Percentiles rank a stretch among this genome's conserved stretches.
These are phyloP conservation scores for Apogon talboti DNA, from an alignment of 2,797 vertebrate species.

Conservation along the genomic window DNA sequence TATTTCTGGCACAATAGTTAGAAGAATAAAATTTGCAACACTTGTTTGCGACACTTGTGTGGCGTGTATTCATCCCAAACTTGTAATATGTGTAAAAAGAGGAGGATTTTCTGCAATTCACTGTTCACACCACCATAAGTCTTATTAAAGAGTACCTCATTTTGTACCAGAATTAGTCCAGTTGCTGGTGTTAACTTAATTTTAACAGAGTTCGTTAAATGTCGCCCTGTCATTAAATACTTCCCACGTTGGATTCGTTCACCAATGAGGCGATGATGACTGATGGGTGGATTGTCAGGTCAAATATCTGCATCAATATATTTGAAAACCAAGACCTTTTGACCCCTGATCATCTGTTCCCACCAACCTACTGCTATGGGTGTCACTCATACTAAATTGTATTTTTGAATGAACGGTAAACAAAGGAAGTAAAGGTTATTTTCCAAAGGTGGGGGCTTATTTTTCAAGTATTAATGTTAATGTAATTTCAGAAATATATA, in stretches of 20 bases:
- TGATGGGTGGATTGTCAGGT: conserved; percentile 54
- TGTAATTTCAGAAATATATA: background rate
- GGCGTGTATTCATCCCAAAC: no score
- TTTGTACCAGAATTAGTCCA: conserved; percentile 12
- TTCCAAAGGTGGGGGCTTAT: no score
- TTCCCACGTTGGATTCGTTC: conserved; percentile 8
- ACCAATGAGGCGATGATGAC: conserved; percentile 53
- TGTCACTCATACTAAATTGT: conserved; percentile 56
- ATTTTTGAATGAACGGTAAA: background rate
- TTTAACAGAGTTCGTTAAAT: conserved; percentile 25
- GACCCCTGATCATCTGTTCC: conserved; percentile 67
- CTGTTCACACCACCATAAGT: background rate
- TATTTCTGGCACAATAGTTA: no score
- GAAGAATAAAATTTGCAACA: no score
- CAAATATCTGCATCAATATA: conserved; percentile 61
- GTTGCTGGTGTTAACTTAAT: conserved; percentile 19
- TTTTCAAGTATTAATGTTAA: no score
- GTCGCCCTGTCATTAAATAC: conserved; percentile 4
- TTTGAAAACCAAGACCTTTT: conserved; percentile 53
- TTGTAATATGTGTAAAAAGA: no score
- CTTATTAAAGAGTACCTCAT: conserved; percentile 12
- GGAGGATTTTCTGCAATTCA: no score
- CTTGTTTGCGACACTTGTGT: no score
- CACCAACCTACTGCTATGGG: conserved; percentile 56
- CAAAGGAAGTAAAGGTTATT: background rate